Percentiles rank a stretch among this genome's conserved stretches.
These are phyloP conservation scores for Glaucidium brasilianum DNA, from an alignment of 2,113 vertebrate genomes.

Conservation along the genomic window DNA sequence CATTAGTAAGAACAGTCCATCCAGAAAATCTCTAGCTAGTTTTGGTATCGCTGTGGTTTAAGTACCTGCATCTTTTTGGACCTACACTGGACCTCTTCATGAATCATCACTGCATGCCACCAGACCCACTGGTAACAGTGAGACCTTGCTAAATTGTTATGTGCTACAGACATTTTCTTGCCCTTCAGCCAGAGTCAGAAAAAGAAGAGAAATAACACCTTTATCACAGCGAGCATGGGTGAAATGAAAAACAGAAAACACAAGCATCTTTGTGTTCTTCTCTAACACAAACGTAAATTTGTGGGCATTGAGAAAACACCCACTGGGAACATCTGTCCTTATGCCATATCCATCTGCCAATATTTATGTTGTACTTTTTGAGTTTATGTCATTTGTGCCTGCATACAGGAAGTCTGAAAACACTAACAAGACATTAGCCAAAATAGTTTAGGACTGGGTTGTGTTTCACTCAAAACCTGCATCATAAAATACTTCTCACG, in stretches of 20 bases:
- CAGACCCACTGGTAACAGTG: not conserved
- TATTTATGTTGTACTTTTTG: slow-evolving; percentile 8
- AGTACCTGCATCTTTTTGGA: not conserved
- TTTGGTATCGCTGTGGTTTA: not conserved
- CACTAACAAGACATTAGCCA: not conserved
- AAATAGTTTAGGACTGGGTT: not conserved
- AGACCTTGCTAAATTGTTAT: not conserved
- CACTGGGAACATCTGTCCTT: not conserved
- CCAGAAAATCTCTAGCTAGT: not conserved
- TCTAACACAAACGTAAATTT: not conserved
- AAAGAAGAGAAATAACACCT: not conserved
- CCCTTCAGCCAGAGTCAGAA: not conserved
- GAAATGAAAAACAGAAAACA: not conserved
- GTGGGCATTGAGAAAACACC: not conserved
- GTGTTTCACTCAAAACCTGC: not conserved
- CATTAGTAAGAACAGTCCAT: not conserved
- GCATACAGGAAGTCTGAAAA: not conserved
- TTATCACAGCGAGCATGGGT: not conserved
- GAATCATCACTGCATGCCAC: not conserved
- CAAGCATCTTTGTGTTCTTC: not conserved
- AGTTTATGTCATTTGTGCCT: not conserved
- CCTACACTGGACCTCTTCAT: not conserved
- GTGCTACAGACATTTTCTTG: not conserved
- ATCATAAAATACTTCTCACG: not conserved
- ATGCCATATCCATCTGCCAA: not conserved